A percentile compares a stretch with the other conserved stretches of the same genome.
These are phyloP conservation scores for Amorpha juglandis DNA, from an alignment of 2,888 invertebrate genomes.

Conservation along the genomic window DNA sequence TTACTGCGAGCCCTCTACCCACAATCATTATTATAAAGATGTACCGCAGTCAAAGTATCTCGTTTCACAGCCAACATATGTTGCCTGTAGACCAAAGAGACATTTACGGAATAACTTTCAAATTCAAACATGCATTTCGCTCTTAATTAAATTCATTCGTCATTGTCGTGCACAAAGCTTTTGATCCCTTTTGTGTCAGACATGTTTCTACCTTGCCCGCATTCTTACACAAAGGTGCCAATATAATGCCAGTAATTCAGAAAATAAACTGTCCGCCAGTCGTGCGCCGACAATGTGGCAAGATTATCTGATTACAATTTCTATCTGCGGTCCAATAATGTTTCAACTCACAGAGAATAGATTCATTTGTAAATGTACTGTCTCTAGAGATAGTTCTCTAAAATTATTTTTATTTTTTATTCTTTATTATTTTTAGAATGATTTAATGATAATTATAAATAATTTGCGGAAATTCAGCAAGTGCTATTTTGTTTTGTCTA, in stretches of 20 bases:
- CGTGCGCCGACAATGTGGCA: not conserved
- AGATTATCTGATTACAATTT: conserved; percentile 1
- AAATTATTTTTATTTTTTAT: not conserved
- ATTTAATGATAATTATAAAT: too few species aligned
- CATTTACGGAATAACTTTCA: not conserved
- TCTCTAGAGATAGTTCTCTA: not conserved
- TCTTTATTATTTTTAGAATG: not conserved
- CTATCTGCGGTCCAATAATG: not conserved
- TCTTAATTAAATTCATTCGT: conserved; percentile 22
- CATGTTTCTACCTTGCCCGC: conserved; percentile 10
- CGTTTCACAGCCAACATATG: not conserved
- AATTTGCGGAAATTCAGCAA: too few species aligned
- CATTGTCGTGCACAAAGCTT: conserved; percentile 8
- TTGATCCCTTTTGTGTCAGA: conserved; percentile 11
- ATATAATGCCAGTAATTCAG: conserved; percentile 3
- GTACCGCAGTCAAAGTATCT: not conserved
- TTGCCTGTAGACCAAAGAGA: not conserved
- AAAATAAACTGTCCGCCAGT: conserved; percentile 11
- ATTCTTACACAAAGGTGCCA: conserved; percentile 13
- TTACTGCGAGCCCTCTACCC: not conserved
- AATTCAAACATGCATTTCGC: not conserved
- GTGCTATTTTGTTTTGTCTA: too few species aligned
- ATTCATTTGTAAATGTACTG: not conserved
- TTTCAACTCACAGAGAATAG: not conserved
- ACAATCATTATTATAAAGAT: not conserved